Percentiles rank a stretch among this genome's conserved stretches.
These are phyloP conservation scores for Chrysomallon squamiferum DNA, from an alignment of 1,140 invertebrate genomes.

Conservation along the genomic window DNA sequence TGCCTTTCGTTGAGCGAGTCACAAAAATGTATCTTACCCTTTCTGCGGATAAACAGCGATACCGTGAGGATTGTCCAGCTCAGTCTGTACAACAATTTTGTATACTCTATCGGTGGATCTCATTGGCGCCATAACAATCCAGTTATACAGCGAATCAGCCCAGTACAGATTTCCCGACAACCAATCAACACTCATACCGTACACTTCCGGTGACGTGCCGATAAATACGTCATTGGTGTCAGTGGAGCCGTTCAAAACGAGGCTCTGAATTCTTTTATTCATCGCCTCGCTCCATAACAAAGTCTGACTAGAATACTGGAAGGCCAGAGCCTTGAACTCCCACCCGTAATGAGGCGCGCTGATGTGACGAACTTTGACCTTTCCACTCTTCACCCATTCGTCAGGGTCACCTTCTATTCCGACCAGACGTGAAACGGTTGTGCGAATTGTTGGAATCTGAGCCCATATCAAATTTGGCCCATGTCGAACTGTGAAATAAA, in stretches of 20 bases:
- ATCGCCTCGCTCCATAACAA: conserved; percentile 52
- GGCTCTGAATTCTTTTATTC: conserved; percentile 44
- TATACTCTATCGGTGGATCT: conserved; percentile 19
- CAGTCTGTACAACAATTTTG: conserved; percentile 36
- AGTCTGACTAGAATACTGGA: conserved; percentile 33
- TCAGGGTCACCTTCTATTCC: conserved; percentile 51
- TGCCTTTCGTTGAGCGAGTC: no score
- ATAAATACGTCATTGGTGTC: conserved; percentile 39
- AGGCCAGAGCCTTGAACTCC: conserved; percentile 39
- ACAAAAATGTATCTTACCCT: conserved; percentile 37
- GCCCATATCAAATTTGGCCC: conserved; percentile 53
- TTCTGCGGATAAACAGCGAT: conserved; percentile 48
- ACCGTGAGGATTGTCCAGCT: conserved; percentile 43
- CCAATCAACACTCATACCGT: conserved; percentile 95
- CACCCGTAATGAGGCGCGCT: conserved; percentile 22
- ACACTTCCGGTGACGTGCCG: conserved; percentile 62
- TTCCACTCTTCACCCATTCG: conserved; percentile 38
- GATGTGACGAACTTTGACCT: conserved; percentile 46
- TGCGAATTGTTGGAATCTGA: conserved; percentile 31
- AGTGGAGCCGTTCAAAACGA: conserved; percentile 32
- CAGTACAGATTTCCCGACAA: conserved; percentile 93
- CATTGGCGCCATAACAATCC: conserved; percentile 49
- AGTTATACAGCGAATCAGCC: conserved; percentile 79
- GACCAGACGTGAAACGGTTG: conserved; percentile 42
- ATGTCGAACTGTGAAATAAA: conserved; percentile 40